Conservation (phyloP, 2,888 invertebrate species). For the Monochamus alternatus region DNA sequence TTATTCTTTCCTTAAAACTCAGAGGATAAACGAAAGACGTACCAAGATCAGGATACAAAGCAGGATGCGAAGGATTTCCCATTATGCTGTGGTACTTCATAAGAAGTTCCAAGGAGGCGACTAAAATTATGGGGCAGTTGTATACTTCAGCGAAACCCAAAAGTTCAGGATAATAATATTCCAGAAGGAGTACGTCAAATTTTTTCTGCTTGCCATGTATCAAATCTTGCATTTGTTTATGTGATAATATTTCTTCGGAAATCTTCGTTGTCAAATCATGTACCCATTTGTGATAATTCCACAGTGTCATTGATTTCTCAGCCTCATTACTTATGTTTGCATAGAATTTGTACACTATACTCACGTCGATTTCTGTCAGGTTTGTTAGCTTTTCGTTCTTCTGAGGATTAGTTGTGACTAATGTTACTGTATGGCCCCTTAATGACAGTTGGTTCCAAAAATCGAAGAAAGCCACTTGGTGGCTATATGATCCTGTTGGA, state of each 20-base stretch:
- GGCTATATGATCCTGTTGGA: background rate
- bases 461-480: background rate
- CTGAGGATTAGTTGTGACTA: conserved; percentile 54
- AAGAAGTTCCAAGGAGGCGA: conserved; percentile 44
- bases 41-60: background rate
- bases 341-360: conserved; percentile 7
- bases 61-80: conserved; percentile 10
- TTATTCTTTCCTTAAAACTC: background rate
- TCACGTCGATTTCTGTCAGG: conserved; percentile 64
- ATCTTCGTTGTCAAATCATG: background rate
- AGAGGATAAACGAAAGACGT: background rate
- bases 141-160: conserved; percentile 51
- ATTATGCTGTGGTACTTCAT: background rate
- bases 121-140: conserved; percentile 49
- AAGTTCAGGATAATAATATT: conserved; percentile 45
- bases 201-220: background rate
- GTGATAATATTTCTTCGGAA: background rate
- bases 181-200: conserved; percentile 54
- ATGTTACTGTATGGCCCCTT: conserved; percentile 58
- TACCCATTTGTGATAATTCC: background rate
- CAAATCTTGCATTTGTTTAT: background rate
- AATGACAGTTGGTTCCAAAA: conserved; percentile 14
- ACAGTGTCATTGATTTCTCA: background rate
- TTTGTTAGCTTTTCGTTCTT: conserved; percentile 51
- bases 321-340: conserved; percentile 34